These are phyloP conservation scores for Creontiades dilutus DNA, from an alignment of 2,888 invertebrate genomes.

Conservation along the genomic window DNA sequence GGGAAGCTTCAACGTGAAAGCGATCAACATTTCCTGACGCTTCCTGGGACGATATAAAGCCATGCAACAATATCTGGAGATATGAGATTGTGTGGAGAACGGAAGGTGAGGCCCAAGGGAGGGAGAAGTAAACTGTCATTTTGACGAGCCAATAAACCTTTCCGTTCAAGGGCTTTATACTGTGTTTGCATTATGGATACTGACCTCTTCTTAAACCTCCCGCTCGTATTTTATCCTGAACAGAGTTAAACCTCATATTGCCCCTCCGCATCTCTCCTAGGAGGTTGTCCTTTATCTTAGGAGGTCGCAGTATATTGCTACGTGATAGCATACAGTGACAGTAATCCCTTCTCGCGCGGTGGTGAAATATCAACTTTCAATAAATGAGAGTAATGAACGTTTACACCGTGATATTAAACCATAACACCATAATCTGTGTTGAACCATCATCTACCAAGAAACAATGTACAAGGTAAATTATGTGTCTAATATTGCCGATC, in stretches of 20 bases:
- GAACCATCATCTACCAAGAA: too few relatives aligned
- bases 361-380: not conserved
- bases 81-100: constrained; percentile 18
- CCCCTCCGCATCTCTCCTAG: not conserved
- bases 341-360: not conserved
- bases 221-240: constrained; percentile 42
- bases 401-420: too few relatives aligned
- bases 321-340: not conserved
- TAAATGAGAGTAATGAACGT: not conserved
- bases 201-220: constrained; percentile 59
- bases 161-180: constrained; percentile 43
- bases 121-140: constrained; percentile 58
- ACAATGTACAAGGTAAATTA: too few relatives aligned
- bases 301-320: not conserved
- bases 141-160: constrained; percentile 70
- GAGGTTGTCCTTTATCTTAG: constrained; percentile 1
- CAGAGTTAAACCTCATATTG: constrained; percentile 62
- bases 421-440: too few relatives aligned
- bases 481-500: too few relatives aligned
- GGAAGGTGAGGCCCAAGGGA: not conserved
- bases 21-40: constrained; percentile 39
- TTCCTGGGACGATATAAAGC: constrained; percentile 31
- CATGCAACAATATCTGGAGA: constrained; percentile 38
- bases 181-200: constrained; percentile 70
- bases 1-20: constrained; percentile 12